Base-by-base conservation (phyloP, 2,888 invertebrate genomes). In the Taenaris catops region DNA sequence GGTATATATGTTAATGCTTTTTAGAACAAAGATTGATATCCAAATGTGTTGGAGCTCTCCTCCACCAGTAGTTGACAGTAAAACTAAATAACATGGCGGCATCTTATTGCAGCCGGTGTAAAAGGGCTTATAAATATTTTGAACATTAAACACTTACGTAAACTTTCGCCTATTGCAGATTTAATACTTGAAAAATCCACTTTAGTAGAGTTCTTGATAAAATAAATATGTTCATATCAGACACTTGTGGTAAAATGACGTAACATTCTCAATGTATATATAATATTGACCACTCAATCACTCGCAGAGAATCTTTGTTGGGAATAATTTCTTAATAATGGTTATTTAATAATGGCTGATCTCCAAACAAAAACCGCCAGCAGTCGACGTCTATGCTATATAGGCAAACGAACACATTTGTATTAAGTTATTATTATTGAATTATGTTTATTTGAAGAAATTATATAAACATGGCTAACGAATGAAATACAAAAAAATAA, bases 181-280 rank as follows among this genome's bases (percentile, higher is more conserved):
- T 57, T 55, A 63, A 55, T 52, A 44, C 51, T 44, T 49, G 49
- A 48, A 63, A 60, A 63, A 67, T 53, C 29, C 74, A 78, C 72
- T 67, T 59, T 33, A 40, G 41, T 56, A 58, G 59, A 57, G 53
- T 61, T 54, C 45, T 57, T 54, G 62, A 48, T 59, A 64, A 70
- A 73, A 62, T 69, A 71, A 59, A 57, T 67, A 62, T 56, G 67
- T 78, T 66, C 69, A 58, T 62, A 81, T 65, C 75, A 81, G 74
- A 69, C 75, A 80, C 71, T 70, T 72, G 65, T 72, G 65, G 65
- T 68, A 69, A 83, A 84, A 81, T 86, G 86, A 86, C 86, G 86
- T 86, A 86, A 86, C 86, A 84, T 76, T 79, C 80, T 83, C 80
- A 86, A 83, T n/a, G n/a, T n/a, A n/a, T n/a, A n/a, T n/a, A n/a